These are phyloP conservation scores for Oppia nitens DNA, from an alignment of 1,140 invertebrate species.

Conservation along the genomic window DNA sequence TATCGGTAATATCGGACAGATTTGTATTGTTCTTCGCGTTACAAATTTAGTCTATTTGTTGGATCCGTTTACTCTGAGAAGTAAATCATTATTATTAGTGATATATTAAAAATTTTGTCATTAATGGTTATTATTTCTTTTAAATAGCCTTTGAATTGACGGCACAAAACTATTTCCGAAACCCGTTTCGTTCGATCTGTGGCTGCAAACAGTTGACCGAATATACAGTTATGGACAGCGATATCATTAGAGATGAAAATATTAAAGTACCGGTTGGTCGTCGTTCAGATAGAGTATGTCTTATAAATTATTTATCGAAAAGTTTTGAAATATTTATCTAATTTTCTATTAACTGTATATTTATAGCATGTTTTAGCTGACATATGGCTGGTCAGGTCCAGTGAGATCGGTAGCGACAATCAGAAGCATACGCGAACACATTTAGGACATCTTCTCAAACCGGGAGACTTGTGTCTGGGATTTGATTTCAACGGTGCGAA, in stretches of 20 bases:
- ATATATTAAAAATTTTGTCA: background rate
- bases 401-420: constrained; percentile 70
- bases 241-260: constrained; percentile 55
- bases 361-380: constrained; percentile 69
- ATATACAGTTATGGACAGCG: constrained; percentile 88
- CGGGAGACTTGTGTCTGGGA: constrained; percentile 80
- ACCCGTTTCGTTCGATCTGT: constrained; percentile 68
- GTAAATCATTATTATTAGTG: constrained; percentile 24
- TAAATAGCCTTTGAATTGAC: constrained; percentile 62
- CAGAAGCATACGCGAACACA: constrained; percentile 74
- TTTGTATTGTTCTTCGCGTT: constrained; percentile 76
- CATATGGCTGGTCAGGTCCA: constrained; percentile 76
- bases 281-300: constrained; percentile 17
- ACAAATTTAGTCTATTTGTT: constrained; percentile 80
- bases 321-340: too few species aligned
- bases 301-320: too few species aligned
- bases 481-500: constrained; percentile 77
- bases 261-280: constrained; percentile 42
- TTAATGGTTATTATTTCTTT: constrained; percentile 16
- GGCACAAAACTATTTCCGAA: constrained; percentile 60
- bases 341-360: background rate
- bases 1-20: constrained; percentile 73
- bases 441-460: constrained; percentile 77
- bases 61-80: constrained; percentile 74
- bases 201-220: constrained; percentile 78